Base-by-base conservation (phyloP, 2,888 invertebrate species). In the Neoitamus cyanurus region DNA sequence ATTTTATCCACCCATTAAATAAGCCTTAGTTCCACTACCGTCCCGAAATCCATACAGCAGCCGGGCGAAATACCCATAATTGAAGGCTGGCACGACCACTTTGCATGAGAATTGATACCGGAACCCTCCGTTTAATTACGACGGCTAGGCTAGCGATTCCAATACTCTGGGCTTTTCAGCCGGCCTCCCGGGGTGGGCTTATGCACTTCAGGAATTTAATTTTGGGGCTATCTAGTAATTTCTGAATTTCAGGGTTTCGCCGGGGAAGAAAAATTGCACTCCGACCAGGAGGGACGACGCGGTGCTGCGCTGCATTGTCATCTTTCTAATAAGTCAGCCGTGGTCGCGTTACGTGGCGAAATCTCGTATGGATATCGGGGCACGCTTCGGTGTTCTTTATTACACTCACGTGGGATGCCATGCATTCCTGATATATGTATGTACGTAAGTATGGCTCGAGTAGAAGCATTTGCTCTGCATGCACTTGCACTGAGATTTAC, bases 131-230 rank as follows among this genome's bases (percentile, higher is more conserved):
- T 48, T 80, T 80, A 80, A 80, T 80, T 80, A 48, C 80, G 80
- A 48, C 37, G 58, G 25, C 25, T 31, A 31, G 25, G 28, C 58
- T 58, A 25, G 25, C 58, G 58, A 58, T 58, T 20, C 58, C 25
- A 58, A 34, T 31, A 34, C 58, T 7, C 15, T 34, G n/a, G n/a
- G 15, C 11, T 30, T 48, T 31, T 20, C n/a, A 80, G 30, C 31
- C n/a, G 3, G 6, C 20, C 30, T 34, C 25, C 31, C 2, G 30
- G 11, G 15, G n/a, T 6, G 48, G n/a, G 31, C 31, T 48, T n/a
- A 68, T 30, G n/a, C 34, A 80, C 80, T 68, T 30, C 58, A 80
- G 68, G 80, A 80, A 80, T 80, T 80, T 80, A 80, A 80, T 80
- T 80, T 80, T 25, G 30, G 34, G 3, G 34, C 11, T 20, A 9